Conservation (phyloP, 2,888 invertebrate genomes). For the Dryadula phaetusa region DNA sequence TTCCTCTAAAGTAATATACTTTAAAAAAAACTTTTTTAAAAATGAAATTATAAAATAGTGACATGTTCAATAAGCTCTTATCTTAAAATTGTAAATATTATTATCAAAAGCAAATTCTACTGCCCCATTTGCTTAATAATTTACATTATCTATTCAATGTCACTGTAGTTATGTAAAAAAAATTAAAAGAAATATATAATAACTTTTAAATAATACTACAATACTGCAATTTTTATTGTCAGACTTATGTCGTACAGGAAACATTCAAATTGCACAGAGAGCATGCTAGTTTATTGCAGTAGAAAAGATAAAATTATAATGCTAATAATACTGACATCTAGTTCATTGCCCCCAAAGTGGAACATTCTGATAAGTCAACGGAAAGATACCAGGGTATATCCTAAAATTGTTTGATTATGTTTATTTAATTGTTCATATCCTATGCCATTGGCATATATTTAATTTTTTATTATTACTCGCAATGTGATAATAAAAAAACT, state of each 20-base stretch:
- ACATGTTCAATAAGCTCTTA: constrained; percentile 25
- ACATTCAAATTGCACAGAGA: neutral
- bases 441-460: too few species aligned
- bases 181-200: too few species aligned
- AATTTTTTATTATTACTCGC: too few species aligned
- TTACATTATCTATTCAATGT: constrained; percentile 18
- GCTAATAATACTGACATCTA: constrained; percentile 36
- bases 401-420: neutral
- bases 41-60: too few species aligned
- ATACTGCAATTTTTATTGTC: too few species aligned
- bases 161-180: too few species aligned
- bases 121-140: neutral
- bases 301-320: constrained; percentile 4
- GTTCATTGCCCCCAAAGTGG: constrained; percentile 35
- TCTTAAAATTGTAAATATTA: constrained; percentile 50
- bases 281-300: neutral
- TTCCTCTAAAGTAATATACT: too few species aligned
- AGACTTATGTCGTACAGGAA: too few species aligned
- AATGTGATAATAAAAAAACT: too few species aligned
- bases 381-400: constrained; percentile 9
- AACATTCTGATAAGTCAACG: constrained; percentile 28
- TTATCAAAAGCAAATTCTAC: constrained; percentile 51
- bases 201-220: too few species aligned
- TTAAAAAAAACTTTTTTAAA: too few species aligned
- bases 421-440: too few species aligned